Evolutionary conservation across 2,113 vertebrate genomes (phyloP).

Genomic region (Silurus asotus): DNA sequence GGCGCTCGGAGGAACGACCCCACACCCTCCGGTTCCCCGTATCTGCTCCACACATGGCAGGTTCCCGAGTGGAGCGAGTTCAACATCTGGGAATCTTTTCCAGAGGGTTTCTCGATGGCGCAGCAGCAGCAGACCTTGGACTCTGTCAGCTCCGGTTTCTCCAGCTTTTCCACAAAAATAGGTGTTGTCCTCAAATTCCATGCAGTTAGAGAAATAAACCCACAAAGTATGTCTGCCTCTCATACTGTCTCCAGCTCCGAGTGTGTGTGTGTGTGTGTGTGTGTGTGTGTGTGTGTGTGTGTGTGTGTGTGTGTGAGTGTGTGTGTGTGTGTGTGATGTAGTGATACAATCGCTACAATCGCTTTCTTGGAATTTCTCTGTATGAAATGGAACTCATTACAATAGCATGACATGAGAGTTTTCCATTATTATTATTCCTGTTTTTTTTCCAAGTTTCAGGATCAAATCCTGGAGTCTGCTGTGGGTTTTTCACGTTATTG

Average conservation of each 20-base stretch:
- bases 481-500: not conserved
- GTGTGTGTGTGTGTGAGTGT: conserved; percentile 17
- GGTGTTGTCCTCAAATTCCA: conserved; percentile 75
- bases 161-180: conserved; percentile 73
- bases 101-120: conserved; percentile 66
- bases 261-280: conserved; percentile 18
- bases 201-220: conserved; percentile 72
- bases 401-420: conserved; percentile 31
- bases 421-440: conserved; percentile 43
- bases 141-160: conserved; percentile 71
- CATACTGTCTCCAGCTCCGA: conserved; percentile 22
- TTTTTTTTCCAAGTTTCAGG: conserved; percentile 32
- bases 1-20: not conserved
- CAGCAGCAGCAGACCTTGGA: conserved; percentile 69
- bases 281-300: not conserved
- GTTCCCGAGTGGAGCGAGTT: conserved; percentile 58
- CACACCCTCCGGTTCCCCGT: not conserved
- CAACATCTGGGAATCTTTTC: conserved; percentile 74
- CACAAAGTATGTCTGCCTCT: conserved; percentile 52
- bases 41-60: conserved; percentile 60
- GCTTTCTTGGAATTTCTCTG: conserved; percentile 41
- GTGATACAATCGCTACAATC: conserved; percentile 20
- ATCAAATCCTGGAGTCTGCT: not conserved
- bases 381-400: conserved; percentile 49
- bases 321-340: conserved; percentile 8